A percentile compares a stretch with the other conserved stretches of the same genome.
These are phyloP conservation scores for Emys orbicularis DNA, from an alignment of 2,797 vertebrate genomes.

Conservation along the genomic window DNA sequence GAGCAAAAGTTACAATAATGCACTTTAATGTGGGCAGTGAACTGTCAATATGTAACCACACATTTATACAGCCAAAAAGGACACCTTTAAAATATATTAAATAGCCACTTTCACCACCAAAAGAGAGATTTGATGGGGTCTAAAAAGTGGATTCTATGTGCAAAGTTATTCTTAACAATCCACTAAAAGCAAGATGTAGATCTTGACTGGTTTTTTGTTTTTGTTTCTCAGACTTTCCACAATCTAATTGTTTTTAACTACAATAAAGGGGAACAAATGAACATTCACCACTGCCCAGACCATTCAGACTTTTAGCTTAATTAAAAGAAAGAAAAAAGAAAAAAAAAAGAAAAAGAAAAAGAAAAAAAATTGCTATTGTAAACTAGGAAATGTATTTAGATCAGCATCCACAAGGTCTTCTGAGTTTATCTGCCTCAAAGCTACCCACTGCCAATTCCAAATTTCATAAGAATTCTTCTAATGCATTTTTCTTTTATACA, in stretches of 20 bases:
- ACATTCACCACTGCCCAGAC: constrained; percentile 96
- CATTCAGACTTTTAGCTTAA: constrained; percentile 86
- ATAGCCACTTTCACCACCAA: constrained; percentile 80
- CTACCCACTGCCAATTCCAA: constrained; percentile 80
- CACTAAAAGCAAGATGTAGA: constrained; percentile 83
- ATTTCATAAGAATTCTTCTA: constrained; percentile 36
- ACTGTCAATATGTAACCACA: constrained; percentile 91
- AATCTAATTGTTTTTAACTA: constrained; percentile 83
- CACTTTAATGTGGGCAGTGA: constrained; percentile 95
- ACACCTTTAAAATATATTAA: constrained; percentile 83
- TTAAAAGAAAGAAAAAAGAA: constrained; percentile 76
- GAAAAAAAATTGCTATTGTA: constrained; percentile 82
- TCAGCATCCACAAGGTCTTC: constrained; percentile 87
- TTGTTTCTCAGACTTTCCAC: constrained; percentile 80
- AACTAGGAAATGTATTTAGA: constrained; percentile 85
- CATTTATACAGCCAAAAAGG: constrained; percentile 83
- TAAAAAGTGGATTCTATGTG: constrained; percentile 82
- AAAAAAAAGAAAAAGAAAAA: constrained; percentile 48
- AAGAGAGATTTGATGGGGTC: constrained; percentile 75
- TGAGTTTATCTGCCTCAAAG: constrained; percentile 83
- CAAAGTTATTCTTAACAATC: constrained; percentile 86
- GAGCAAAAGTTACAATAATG: constrained; percentile 97
- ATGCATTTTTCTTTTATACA: constrained; percentile 63
- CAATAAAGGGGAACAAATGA: constrained; percentile 86
- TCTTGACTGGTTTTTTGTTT: constrained; percentile 79